phyloP scores from a whole-genome alignment of 2,888 invertebrate species.

The Phyllotreta cruciferae region DNA sequence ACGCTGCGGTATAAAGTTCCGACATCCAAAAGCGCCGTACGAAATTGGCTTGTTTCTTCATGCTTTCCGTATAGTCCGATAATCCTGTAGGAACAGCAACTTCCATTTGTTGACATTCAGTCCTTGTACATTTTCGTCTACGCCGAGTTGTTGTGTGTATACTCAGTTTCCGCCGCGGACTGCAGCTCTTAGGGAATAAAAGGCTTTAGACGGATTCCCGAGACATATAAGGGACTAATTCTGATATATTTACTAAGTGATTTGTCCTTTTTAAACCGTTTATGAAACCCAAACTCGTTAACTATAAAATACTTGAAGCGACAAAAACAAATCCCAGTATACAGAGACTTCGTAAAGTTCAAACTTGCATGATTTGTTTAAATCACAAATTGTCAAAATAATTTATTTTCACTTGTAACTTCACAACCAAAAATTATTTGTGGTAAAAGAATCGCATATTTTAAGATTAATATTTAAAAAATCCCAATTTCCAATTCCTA shows the following conservation, averaged over 20 bases:
- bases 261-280: constrained; percentile 17
- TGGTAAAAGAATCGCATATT: too few species aligned
- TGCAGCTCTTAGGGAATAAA: constrained; percentile 5
- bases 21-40: constrained; percentile 1
- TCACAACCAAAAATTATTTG: too few species aligned
- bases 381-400: too few species aligned
- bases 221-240: constrained; percentile 5
- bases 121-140: constrained; percentile 19
- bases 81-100: constrained; percentile 19
- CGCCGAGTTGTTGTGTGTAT: constrained; percentile 7
- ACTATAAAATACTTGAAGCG: not conserved
- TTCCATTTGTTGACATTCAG: constrained; percentile 22
- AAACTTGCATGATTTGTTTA: too few species aligned
- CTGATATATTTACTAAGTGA: constrained; percentile 20
- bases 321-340: too few species aligned
- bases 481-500: too few species aligned
- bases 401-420: too few species aligned
- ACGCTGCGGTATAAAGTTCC: constrained; percentile 11
- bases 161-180: constrained; percentile 7
- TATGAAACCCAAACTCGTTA: not conserved
- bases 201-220: constrained; percentile 22
- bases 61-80: constrained; percentile 16
- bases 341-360: too few species aligned
- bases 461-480: too few species aligned
- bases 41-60: constrained; percentile 14